These are phyloP conservation scores for Bothrops jararaca DNA, from an alignment of 2,113 vertebrate species.

Conservation along the genomic window DNA sequence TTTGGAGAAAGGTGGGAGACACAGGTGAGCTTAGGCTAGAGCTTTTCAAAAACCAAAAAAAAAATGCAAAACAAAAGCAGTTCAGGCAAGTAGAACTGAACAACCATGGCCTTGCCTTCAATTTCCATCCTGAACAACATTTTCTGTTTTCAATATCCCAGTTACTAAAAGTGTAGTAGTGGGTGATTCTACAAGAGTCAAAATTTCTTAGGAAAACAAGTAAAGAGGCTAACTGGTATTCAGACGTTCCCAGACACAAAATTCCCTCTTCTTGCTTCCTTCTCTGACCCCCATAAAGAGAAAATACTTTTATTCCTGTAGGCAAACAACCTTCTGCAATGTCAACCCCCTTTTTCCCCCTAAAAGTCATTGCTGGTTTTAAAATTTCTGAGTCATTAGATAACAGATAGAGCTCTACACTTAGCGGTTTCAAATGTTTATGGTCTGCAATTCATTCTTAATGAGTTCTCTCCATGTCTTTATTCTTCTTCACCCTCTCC, in stretches of 20 bases:
- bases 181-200: slow-evolving; percentile 68
- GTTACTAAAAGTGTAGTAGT: slow-evolving; percentile 63
- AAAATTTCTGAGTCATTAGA: slow-evolving; percentile 88
- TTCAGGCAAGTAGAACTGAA: slow-evolving; percentile 53
- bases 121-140: slow-evolving; percentile 35
- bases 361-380: slow-evolving; percentile 83
- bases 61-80: slow-evolving; percentile 60
- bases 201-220: slow-evolving; percentile 69
- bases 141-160: slow-evolving; percentile 58
- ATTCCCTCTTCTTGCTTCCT: slow-evolving; percentile 44
- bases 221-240: slow-evolving; percentile 70
- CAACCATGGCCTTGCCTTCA: slow-evolving; percentile 56
- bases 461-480: slow-evolving; percentile 86
- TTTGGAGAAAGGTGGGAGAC: slow-evolving; percentile 38
- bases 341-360: slow-evolving; percentile 73
- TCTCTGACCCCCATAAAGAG: slow-evolving; percentile 46
- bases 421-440: slow-evolving; percentile 86
- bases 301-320: slow-evolving; percentile 60
- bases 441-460: slow-evolving; percentile 89
- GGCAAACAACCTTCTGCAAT: slow-evolving; percentile 79
- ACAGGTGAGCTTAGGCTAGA: slow-evolving; percentile 43
- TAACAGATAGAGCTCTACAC: slow-evolving; percentile 85
- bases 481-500: slow-evolving; percentile 80
- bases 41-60: slow-evolving; percentile 63
- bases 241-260: slow-evolving; percentile 74